These are phyloP conservation scores for Omphaloscelis lunosa DNA, from an alignment of 2,888 invertebrate species.

Conservation along the genomic window DNA sequence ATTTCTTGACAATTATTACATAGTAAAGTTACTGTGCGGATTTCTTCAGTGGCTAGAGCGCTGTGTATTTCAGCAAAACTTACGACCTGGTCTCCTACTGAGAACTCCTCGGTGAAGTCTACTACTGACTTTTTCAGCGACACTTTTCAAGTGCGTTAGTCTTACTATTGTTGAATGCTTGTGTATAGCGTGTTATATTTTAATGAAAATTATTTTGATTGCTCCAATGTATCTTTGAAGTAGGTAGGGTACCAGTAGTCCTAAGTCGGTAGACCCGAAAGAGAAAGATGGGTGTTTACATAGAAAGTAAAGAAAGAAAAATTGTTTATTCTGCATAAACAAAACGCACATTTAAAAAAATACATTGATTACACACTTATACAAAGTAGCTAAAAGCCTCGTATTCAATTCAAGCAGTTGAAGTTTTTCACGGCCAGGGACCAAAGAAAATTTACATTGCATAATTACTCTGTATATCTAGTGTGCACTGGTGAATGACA, in stretches of 20 bases:
- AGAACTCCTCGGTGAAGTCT: constrained; percentile 16
- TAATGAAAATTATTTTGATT: background rate
- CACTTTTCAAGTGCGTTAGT: constrained; percentile 15
- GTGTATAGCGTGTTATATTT: constrained; percentile 17
- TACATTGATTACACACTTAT: no score
- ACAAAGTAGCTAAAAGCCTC: no score
- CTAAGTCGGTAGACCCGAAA: background rate
- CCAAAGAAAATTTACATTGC: no score
- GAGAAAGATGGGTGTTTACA: no score
- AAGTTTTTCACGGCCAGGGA: no score
- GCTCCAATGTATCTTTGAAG: background rate
- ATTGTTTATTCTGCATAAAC: no score
- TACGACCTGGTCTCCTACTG: constrained; percentile 44
- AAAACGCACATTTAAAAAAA: no score
- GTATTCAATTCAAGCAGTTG: no score
- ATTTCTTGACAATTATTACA: background rate
- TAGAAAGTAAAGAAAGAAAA: no score
- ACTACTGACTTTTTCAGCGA: constrained; percentile 21
- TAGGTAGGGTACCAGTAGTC: background rate
- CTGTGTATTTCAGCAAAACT: constrained; percentile 37
- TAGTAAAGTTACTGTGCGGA: constrained; percentile 13
- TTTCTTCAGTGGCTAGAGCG: background rate
- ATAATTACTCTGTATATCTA: no score
- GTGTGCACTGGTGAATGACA: no score
- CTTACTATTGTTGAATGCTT: background rate